phyloP scores from a whole-genome alignment of 2,888 invertebrate genomes.

The Cremastinae sp. region DNA sequence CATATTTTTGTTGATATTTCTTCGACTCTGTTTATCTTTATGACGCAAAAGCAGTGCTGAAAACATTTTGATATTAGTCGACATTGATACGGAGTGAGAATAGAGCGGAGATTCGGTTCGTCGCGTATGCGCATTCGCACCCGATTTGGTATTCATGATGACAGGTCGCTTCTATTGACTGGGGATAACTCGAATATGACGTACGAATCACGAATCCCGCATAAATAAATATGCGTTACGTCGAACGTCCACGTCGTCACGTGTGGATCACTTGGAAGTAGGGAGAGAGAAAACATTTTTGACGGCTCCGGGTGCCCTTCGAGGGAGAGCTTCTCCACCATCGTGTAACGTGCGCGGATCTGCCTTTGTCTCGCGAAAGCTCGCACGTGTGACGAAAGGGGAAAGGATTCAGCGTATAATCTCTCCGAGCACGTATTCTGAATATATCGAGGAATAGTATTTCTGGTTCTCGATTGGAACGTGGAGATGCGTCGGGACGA shows the following conservation, averaged over 20 bases:
- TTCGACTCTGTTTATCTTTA: no score
- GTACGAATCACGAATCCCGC: conserved; percentile 43
- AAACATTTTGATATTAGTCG: no score
- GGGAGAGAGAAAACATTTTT: no score
- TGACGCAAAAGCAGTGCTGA: no score
- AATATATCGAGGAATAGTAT: conserved; percentile 43
- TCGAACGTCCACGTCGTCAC: no score
- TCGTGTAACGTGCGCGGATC: background rate
- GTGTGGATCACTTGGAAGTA: no score
- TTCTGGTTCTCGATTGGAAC: background rate
- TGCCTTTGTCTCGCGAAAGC: conserved; percentile 31
- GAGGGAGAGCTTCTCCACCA: no score
- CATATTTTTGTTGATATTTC: no score
- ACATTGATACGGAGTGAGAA: conserved; percentile 13
- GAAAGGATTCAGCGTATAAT: conserved; percentile 46
- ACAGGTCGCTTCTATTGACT: conserved; percentile 78
- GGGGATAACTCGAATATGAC: conserved; percentile 71
- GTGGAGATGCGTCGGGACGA: conserved; percentile 11
- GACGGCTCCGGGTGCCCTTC: no score
- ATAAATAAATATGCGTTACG: conserved; percentile 1
- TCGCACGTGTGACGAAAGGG: conserved; percentile 51
- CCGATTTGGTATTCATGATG: conserved; percentile 76
- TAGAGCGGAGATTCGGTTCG: conserved; percentile 29
- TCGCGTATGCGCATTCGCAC: conserved; percentile 54
- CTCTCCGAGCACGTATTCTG: conserved; percentile 49